Evolutionary conservation across 2,888 invertebrate species (phyloP).

Genomic region (Stenodera caucasica): DNA sequence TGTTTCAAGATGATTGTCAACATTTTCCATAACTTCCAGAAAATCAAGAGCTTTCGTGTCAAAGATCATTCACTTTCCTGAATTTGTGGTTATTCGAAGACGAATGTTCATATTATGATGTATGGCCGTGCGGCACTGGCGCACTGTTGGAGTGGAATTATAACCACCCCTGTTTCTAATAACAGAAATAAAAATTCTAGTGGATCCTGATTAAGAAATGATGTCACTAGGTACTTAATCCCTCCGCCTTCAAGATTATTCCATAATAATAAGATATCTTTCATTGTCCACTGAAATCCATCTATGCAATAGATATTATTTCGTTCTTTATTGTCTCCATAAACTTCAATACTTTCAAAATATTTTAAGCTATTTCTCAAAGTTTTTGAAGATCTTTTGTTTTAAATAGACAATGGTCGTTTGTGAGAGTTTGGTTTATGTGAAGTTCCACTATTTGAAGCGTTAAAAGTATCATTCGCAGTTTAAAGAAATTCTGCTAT

Average conservation of each 20-base stretch:
- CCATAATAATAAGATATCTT: constrained; percentile 19
- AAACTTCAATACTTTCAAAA: constrained; percentile 20
- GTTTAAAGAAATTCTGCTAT: constrained; percentile 28
- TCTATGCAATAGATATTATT: constrained; percentile 22
- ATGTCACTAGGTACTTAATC: constrained; percentile 18
- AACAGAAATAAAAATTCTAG: constrained; percentile 16
- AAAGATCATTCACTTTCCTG: constrained; percentile 11
- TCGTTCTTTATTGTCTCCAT: constrained; percentile 9
- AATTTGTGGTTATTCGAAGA: constrained; percentile 12
- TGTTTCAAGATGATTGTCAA: constrained; percentile 5
- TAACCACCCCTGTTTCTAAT: constrained; percentile 17
- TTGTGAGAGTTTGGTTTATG: constrained; percentile 18
- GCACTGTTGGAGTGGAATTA: constrained; percentile 14
- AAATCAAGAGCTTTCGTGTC: constrained; percentile 8
- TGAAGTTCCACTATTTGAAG: constrained; percentile 22
- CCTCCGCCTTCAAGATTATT: constrained; percentile 7
- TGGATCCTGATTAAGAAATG: constrained; percentile 17
- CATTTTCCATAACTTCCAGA: constrained; percentile 1
- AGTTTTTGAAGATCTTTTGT: constrained; percentile 17
- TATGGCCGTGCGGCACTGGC: constrained; percentile 14
- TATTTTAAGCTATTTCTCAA: constrained; percentile 9
- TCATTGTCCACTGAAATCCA: constrained; percentile 21
- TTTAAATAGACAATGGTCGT: constrained; percentile 21
- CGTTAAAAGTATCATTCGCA: constrained; percentile 27
- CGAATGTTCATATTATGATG: constrained; percentile 20